A percentile compares a stretch with the other conserved stretches of the same genome.
phyloP scores from a whole-genome alignment of 2,797 vertebrate species.

The Pampus argenteus region DNA sequence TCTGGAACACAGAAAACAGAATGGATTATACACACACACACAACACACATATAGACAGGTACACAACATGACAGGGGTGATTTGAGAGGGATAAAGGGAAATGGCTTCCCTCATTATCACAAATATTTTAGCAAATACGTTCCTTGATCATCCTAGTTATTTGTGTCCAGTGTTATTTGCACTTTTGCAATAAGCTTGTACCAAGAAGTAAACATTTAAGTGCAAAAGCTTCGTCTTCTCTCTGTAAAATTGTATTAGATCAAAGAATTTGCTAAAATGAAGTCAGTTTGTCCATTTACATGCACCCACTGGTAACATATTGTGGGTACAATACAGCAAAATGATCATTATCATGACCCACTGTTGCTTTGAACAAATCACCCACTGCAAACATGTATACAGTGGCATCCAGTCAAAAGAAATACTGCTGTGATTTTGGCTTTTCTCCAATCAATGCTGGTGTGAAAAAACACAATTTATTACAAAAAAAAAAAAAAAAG shows the following conservation, averaged over 20 bases:
- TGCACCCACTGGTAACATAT: slow-evolving; percentile 11
- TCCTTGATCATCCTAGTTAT: slow-evolving; percentile 27
- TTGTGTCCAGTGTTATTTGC: neutral
- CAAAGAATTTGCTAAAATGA: slow-evolving; percentile 18
- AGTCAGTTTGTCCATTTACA: slow-evolving; percentile 11
- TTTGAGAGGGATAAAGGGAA: slow-evolving; percentile 54
- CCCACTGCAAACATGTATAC: slow-evolving; percentile 61
- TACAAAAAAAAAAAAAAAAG: neutral
- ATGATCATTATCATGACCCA: neutral
- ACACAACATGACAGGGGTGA: slow-evolving; percentile 71
- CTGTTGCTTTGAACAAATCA: slow-evolving; percentile 64
- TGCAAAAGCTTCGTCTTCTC: neutral
- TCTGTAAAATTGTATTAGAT: slow-evolving; percentile 12
- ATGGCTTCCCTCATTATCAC: slow-evolving; percentile 38
- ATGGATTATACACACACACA: slow-evolving; percentile 88
- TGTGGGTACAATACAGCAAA: slow-evolving; percentile 22
- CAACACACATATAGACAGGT: slow-evolving; percentile 73
- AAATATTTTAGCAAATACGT: slow-evolving; percentile 19
- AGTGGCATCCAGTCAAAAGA: slow-evolving; percentile 76
- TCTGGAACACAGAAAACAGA: slow-evolving; percentile 95
- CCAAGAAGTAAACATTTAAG: slow-evolving; percentile 1
- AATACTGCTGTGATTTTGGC: slow-evolving; percentile 25
- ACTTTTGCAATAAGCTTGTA: neutral
- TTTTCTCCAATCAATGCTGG: slow-evolving; percentile 46
- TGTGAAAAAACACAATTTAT: slow-evolving; percentile 34